Conservation (phyloP, 2,797 vertebrate genomes). For the Mormyrus hasselquistii region DNA sequence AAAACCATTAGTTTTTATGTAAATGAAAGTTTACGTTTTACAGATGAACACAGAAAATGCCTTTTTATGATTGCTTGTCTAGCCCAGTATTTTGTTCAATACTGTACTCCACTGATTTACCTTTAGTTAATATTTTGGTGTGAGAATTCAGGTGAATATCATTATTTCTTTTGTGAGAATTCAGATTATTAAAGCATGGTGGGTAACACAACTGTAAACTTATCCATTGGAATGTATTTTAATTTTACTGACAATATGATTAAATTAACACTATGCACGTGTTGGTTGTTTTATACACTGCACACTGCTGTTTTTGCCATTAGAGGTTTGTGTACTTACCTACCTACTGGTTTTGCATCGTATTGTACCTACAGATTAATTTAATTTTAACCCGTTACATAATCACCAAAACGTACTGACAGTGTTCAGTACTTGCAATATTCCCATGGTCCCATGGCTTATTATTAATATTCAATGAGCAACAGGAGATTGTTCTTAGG, state of each 20-base stretch:
- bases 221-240: background rate
- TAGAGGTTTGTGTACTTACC: background rate
- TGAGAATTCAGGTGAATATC: background rate
- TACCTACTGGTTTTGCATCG: background rate
- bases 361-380: background rate
- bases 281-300: background rate
- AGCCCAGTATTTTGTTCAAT: background rate
- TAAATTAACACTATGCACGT: background rate
- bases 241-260: slow-evolving; percentile 1
- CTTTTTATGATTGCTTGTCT: background rate
- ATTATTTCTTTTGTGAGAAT: background rate
- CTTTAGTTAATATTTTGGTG: background rate
- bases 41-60: background rate
- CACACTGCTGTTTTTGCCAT: background rate
- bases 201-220: background rate
- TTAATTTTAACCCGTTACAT: background rate
- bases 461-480: background rate
- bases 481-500: background rate
- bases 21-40: background rate
- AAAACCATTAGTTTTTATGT: background rate
- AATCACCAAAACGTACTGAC: background rate
- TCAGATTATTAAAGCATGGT: background rate
- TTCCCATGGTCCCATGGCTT: background rate
- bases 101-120: background rate
- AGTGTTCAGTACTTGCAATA: background rate